Evolutionary conservation across 2,113 vertebrate species (phyloP).

Genomic region (Saccopteryx bilineata): DNA sequence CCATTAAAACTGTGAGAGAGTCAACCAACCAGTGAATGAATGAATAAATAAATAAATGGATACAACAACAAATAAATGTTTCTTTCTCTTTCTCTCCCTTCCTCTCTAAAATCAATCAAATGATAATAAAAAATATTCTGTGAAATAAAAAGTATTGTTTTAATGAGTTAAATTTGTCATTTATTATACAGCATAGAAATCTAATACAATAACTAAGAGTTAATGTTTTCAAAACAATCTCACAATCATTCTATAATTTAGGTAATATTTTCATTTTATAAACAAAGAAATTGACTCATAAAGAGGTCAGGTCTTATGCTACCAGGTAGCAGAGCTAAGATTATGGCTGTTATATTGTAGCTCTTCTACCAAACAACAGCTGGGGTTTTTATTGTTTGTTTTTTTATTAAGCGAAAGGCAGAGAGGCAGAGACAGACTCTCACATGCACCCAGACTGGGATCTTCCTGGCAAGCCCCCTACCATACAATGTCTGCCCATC

Average conservation of each 20-base stretch:
- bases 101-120: too few relatives aligned
- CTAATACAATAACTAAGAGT: not conserved
- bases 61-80: too few relatives aligned
- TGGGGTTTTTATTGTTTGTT: too few relatives aligned
- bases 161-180: not conserved
- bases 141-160: not conserved
- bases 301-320: not conserved
- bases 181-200: not conserved
- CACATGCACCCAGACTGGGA: too few relatives aligned
- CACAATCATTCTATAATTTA: not conserved
- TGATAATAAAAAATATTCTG: not conserved
- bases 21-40: too few relatives aligned
- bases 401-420: too few relatives aligned
- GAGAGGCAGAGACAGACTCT: too few relatives aligned
- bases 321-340: not conserved
- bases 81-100: too few relatives aligned
- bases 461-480: too few relatives aligned
- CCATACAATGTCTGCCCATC: too few relatives aligned
- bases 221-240: not conserved
- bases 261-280: constrained; percentile 16
- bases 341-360: not conserved
- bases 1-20: not conserved
- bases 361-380: too few relatives aligned
- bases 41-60: too few relatives aligned
- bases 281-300: not conserved